Conservation (phyloP, 1,140 invertebrate genomes). For the Platorchestia sp. region DNA sequence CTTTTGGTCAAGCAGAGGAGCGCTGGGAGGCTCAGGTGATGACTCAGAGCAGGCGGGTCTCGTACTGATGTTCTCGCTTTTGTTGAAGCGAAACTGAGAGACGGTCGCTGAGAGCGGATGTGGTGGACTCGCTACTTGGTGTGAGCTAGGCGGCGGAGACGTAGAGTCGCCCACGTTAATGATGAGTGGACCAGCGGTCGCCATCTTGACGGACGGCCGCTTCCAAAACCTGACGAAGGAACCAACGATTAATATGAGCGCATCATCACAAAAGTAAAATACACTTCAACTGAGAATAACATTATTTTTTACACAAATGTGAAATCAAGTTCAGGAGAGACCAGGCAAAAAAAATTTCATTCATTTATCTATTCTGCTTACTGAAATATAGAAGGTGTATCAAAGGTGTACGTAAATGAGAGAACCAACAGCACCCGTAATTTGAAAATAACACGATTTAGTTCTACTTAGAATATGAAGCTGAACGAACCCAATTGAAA, state of each 20-base stretch:
- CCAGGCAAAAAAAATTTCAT: too few species aligned
- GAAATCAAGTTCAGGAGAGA: neutral
- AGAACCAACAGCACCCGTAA: neutral
- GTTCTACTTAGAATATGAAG: neutral
- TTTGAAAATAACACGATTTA: neutral
- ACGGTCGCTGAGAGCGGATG: neutral
- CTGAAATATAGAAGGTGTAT: neutral
- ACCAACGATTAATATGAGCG: neutral
- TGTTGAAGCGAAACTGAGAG: neutral
- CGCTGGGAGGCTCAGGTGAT: neutral
- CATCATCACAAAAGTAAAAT: neutral
- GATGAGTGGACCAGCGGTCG: conserved; percentile 37
- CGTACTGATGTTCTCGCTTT: neutral
- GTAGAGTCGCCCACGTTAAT: neutral
- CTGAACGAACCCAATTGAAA: neutral
- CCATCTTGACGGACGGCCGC: conserved; percentile 24
- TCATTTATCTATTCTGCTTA: neutral
- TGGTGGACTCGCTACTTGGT: neutral
- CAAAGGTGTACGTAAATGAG: neutral
- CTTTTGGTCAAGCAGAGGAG: neutral
- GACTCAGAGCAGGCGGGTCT: neutral
- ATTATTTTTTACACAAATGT: neutral
- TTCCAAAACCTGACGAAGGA: neutral
- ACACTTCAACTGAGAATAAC: neutral
- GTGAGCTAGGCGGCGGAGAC: neutral